Evolutionary conservation across 2,113 vertebrate genomes (phyloP).

Genomic region (Perognathus longimembris): DNA sequence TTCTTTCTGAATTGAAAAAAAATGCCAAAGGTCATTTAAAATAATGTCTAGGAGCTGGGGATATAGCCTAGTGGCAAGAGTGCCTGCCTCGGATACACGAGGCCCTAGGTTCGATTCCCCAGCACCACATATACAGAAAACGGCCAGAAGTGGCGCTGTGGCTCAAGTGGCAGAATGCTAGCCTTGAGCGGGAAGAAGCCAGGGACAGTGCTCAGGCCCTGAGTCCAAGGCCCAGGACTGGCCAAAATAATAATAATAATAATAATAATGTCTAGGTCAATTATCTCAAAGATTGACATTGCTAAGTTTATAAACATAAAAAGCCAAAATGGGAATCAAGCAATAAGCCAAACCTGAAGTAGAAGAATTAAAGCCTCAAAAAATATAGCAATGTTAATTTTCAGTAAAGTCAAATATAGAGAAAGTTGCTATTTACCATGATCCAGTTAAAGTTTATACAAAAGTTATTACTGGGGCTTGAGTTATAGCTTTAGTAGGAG

Average conservation of each 20-base stretch:
- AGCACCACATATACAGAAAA: too few species aligned
- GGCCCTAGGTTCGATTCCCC: too few species aligned
- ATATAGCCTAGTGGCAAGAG: too few species aligned
- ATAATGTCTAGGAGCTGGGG: not conserved
- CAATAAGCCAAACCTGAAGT: not conserved
- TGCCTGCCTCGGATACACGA: too few species aligned
- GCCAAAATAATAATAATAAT: too few species aligned
- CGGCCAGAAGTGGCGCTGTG: too few species aligned
- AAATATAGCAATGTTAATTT: slow-evolving; percentile 12
- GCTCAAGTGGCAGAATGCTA: too few species aligned
- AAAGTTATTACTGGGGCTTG: too few species aligned
- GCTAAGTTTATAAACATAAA: not conserved
- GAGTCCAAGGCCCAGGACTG: too few species aligned
- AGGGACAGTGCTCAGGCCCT: too few species aligned
- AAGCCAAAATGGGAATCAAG: not conserved
- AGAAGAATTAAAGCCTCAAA: not conserved
- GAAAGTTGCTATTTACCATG: not conserved
- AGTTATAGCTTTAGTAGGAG: too few species aligned
- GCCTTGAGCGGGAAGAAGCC: too few species aligned
- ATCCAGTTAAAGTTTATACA: not conserved
- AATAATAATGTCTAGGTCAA: not conserved
- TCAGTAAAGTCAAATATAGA: not conserved
- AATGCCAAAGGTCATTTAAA: not conserved
- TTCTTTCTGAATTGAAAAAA: not conserved
- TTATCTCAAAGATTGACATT: not conserved